These are phyloP conservation scores for Lonchura striata DNA, from an alignment of 2,113 vertebrate genomes.

Conservation along the genomic window DNA sequence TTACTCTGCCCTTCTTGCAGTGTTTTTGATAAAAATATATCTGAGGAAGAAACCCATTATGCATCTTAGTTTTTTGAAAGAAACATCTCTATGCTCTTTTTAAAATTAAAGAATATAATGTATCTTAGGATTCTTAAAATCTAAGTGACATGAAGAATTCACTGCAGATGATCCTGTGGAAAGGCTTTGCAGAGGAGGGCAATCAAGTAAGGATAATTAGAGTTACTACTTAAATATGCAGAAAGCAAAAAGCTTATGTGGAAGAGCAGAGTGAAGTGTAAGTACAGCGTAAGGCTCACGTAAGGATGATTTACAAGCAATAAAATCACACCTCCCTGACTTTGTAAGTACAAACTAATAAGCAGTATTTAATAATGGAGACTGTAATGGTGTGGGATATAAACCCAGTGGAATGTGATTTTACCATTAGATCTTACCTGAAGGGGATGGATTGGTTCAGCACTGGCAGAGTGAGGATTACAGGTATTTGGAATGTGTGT, in stretches of 20 bases:
- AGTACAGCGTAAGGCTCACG: neutral
- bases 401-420: constrained; percentile 24
- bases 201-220: constrained; percentile 58
- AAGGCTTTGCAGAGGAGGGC: constrained; percentile 47
- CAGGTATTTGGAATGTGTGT: neutral
- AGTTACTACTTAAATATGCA: constrained; percentile 64
- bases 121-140: constrained; percentile 3
- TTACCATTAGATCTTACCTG: neutral
- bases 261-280: constrained; percentile 5
- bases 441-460: constrained; percentile 22
- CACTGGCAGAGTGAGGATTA: neutral
- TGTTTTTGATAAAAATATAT: neutral
- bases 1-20: neutral
- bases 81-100: neutral
- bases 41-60: neutral
- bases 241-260: constrained; percentile 40
- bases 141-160: constrained; percentile 31
- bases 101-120: constrained; percentile 40
- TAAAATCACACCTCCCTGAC: constrained; percentile 27
- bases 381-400: neutral
- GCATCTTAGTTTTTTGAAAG: neutral
- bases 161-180: constrained; percentile 28
- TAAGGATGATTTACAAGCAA: constrained; percentile 35
- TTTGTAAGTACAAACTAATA: constrained; percentile 49
- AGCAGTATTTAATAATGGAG: constrained; percentile 6